Conservation (phyloP, 2,888 invertebrate genomes). For the Andrena dorsata region DNA sequence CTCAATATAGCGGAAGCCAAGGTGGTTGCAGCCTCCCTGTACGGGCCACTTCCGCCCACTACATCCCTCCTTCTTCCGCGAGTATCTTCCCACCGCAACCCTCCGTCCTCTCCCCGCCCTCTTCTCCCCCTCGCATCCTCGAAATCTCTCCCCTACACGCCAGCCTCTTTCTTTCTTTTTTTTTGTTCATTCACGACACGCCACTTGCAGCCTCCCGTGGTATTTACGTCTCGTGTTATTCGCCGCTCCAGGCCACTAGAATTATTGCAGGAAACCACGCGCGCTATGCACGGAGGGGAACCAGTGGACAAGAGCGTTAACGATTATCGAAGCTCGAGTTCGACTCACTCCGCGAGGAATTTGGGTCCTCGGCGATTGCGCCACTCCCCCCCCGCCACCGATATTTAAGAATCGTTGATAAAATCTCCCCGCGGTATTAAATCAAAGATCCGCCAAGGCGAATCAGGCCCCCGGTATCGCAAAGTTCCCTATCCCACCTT, state of each 20-base stretch:
- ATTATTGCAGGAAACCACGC: neutral
- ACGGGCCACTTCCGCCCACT: conserved; percentile 83
- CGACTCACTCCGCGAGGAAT: too few species aligned
- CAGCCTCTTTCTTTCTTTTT: conserved; percentile 1
- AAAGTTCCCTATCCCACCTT: conserved; percentile 47
- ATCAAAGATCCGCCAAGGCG: neutral
- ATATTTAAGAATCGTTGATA: neutral
- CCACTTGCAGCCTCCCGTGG: conserved; percentile 36
- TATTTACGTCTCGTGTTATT: conserved; percentile 48
- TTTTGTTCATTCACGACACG: neutral
- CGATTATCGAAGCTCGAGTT: too few species aligned
- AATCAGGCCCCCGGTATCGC: conserved; percentile 49
- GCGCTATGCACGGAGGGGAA: neutral
- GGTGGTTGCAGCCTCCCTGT: conserved; percentile 83
- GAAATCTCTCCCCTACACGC: conserved; percentile 28
- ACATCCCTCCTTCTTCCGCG: conserved; percentile 46
- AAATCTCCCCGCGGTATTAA: conserved; percentile 14
- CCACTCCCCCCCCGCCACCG: neutral
- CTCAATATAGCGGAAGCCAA: conserved; percentile 84
- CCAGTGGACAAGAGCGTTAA: neutral
- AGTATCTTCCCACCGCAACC: conserved; percentile 16
- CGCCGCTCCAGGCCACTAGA: neutral
- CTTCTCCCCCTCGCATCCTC: neutral
- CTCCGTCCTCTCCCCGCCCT: neutral
- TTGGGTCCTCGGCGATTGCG: neutral